These are phyloP conservation scores for Nicator chloris DNA, from an alignment of 2,113 vertebrate genomes.

Conservation along the genomic window DNA sequence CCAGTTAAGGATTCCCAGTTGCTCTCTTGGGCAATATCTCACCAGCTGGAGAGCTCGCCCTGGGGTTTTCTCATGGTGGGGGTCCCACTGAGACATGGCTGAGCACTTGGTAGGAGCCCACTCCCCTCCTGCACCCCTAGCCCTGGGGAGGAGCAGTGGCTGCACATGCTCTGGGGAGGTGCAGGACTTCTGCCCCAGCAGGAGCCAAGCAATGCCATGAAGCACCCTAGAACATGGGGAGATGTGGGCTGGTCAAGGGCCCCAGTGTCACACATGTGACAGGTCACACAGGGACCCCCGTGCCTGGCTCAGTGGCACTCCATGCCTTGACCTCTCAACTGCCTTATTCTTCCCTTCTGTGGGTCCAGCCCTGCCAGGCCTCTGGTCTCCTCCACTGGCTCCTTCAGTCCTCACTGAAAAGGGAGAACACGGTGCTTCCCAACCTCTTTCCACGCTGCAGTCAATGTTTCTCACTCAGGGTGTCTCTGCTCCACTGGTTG, in stretches of 20 bases:
- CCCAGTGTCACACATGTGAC: fast-evolving
- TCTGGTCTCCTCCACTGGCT: no score
- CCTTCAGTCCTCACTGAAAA: fast-evolving
- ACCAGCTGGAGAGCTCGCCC: background rate
- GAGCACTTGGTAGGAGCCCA: background rate
- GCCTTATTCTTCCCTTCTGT: background rate
- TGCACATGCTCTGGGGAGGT: fast-evolving
- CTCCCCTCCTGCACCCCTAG: background rate
- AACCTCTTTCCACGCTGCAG: fast-evolving
- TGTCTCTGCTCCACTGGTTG: background rate
- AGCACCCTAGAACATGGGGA: background rate
- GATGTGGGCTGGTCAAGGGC: fast-evolving
- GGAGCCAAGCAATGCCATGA: background rate
- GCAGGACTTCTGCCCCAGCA: background rate
- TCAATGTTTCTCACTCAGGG: background rate
- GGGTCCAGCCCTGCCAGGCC: background rate
- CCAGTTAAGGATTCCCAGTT: background rate
- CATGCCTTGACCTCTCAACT: background rate
- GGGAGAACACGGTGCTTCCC: background rate
- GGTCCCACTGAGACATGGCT: background rate
- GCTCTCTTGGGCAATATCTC: background rate
- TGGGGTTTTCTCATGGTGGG: fast-evolving
- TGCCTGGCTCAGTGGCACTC: background rate
- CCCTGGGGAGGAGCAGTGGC: background rate
- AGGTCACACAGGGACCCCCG: fast-evolving